phyloP scores from a whole-genome alignment of 2,113 vertebrate species.

The Hippocampus zosterae region DNA sequence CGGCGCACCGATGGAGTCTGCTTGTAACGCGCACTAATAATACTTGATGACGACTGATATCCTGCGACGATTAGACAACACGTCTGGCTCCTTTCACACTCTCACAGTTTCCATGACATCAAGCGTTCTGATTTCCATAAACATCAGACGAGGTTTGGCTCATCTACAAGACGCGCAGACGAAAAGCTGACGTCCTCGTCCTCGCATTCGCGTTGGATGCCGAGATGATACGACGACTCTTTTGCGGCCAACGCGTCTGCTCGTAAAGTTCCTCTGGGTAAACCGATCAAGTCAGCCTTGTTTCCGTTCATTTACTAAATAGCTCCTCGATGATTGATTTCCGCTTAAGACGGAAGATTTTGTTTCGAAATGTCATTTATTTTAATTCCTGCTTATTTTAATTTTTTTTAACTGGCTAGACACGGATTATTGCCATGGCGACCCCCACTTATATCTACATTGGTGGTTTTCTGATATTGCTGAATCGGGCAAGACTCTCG shows the following conservation, averaged over 20 bases:
- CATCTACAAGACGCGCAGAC: background rate
- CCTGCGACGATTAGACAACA: background rate
- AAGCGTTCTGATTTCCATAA: constrained; percentile 1
- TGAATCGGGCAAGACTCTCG: too few species aligned
- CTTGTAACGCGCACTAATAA: background rate
- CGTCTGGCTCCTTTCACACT: background rate
- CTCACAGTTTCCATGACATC: constrained; percentile 7
- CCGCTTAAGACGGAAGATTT: background rate
- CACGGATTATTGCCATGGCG: background rate
- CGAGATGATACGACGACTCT: background rate
- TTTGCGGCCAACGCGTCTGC: background rate
- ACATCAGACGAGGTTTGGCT: background rate
- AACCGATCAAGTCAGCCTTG: background rate
- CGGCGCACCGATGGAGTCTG: background rate
- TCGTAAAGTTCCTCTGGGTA: background rate
- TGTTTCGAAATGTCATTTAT: background rate
- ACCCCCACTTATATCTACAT: too few species aligned
- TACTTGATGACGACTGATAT: background rate
- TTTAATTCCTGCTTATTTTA: background rate
- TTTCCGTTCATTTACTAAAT: background rate
- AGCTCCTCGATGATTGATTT: background rate
- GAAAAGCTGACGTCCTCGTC: background rate
- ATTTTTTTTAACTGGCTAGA: background rate
- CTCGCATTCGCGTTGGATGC: background rate
- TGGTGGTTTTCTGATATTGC: too few species aligned